Base-by-base conservation (phyloP, 2,888 invertebrate species). In the Sussaba pulchella region DNA sequence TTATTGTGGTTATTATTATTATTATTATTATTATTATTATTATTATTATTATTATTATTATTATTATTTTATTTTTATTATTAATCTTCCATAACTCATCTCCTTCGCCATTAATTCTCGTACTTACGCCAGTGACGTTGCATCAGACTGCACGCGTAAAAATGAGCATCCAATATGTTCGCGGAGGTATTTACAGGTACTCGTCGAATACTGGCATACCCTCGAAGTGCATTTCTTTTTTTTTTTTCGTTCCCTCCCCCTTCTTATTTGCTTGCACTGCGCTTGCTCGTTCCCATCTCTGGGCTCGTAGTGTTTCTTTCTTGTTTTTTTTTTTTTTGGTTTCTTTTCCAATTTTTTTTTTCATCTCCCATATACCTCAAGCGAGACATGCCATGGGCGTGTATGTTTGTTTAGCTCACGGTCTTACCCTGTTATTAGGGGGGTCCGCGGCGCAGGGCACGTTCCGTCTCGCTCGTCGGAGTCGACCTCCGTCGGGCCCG, bases 371-470 rank as follows among this genome's bases (percentile, higher is more conserved):
- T 80, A 82, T 75, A 82, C 66, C 61, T 78, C 69, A 86, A 87
- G 87, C 88, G 83, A 88, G 89, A 89, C 85, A 88, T 88, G 89
- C 91, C 89, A 91, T 89, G 92, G 91, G 92, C 92, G 92, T 92
- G 91, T 91, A 92, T 92, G 92, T 92, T 92, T 92, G 92, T 92
- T 92, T 92, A 92, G 90, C 89, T 85, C 89, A 85, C 85, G 86
- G 82, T 85, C 82, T 66, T 89, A 91, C 91, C 91, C 92, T 92
- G 91, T 92, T 91, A 92, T 92, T 92, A 92, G 88, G 87, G 85
- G 81, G 81, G 31, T 6, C 31, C 31, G 31, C 78, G 80, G 86
- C 86, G 79, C 86, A 72, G 72, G 69, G 57, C 78, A 77, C 78
- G 74, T 78, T 41, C 43, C 57, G 2, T 45, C 63, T 47, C 61